Base-by-base conservation (phyloP, 2,888 invertebrate species). In the Melieria crassipennis region DNA sequence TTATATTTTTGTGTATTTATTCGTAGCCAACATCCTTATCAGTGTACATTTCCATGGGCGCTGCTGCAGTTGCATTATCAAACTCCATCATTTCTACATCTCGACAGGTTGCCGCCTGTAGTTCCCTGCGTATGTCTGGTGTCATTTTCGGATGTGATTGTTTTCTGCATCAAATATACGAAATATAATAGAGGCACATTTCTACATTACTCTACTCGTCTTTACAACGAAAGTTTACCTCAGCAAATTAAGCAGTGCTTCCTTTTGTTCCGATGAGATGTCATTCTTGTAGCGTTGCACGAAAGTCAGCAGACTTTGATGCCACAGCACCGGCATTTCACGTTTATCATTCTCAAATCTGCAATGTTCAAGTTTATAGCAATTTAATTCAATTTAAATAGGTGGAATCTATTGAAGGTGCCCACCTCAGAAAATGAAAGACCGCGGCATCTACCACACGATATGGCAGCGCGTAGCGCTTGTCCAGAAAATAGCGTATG, bases 381-480 rank as follows among this genome's bases (percentile, higher is more conserved):
- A 62, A 60, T 42, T 65, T 9, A 9, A 10, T 16, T 16, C 16
- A 46, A 50, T 6, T 50, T 9, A 47, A 60, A 50, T 64, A 73
- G 66, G 70, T 52, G 4, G 10, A 52, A 7, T 4, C 16, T 45
- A 52, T 45, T 45, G 10, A 11, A 43, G 58, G 5, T 42, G 13
- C 57, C 45, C 88, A 96, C 96, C 94, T 92, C 50, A 97, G 84
- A 86, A 98, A 99, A 86, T 99, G 98, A 83, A 94, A 94, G 3
- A 98, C 97, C 6, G 97, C 92, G 11, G 95, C 95, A 88, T 99
- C 99, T 5, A 99, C 91, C 1, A 98, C 99, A 80, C 95, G 90
- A 86, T 94, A 98, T 0, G 99, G 99, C 69, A 99, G 88, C 0
- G 98, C 97, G 88, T 99, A 99, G 84, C 98, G 97, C 87, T 99